These are phyloP conservation scores for Meleagris gallopavo DNA, from an alignment of 2,113 vertebrate species.

Conservation along the genomic window DNA sequence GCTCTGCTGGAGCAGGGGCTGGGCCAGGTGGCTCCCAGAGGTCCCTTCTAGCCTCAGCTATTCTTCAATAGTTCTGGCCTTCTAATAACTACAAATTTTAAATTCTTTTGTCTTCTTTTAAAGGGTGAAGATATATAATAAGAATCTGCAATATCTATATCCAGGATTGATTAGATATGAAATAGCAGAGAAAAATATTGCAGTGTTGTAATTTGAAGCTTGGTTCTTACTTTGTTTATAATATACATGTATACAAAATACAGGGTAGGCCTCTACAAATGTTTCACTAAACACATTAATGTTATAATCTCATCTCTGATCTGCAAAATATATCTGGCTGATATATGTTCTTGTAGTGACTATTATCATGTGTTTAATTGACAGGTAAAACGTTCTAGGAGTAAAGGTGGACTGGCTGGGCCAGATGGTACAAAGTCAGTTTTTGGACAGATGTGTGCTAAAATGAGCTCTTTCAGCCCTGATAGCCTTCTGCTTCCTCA, in stretches of 20 bases:
- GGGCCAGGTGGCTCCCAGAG: background rate
- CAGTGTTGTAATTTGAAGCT: background rate
- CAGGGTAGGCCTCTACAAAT: background rate
- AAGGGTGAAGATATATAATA: background rate
- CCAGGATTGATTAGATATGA: background rate
- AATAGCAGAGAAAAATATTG: background rate
- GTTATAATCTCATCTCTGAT: background rate
- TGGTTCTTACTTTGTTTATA: background rate
- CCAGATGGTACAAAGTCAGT: slow-evolving; percentile 98
- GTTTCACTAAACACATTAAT: background rate
- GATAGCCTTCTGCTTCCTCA: slow-evolving; percentile 97
- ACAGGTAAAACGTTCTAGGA: slow-evolving; percentile 98
- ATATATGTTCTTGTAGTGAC: background rate
- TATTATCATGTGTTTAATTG: background rate
- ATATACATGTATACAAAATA: background rate
- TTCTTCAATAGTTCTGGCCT: background rate
- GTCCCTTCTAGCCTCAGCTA: background rate
- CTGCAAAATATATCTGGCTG: background rate
- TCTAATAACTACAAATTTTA: background rate
- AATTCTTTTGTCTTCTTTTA: background rate
- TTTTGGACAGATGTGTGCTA: slow-evolving; percentile 98
- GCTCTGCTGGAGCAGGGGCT: background rate
- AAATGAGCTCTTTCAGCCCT: slow-evolving; percentile 97
- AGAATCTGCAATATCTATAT: background rate
- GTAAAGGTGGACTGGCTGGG: slow-evolving; percentile 96